A percentile compares a stretch with the other conserved stretches of the same genome.
phyloP scores from a whole-genome alignment of 2,888 invertebrate genomes.

The Lottia gigantea region DNA sequence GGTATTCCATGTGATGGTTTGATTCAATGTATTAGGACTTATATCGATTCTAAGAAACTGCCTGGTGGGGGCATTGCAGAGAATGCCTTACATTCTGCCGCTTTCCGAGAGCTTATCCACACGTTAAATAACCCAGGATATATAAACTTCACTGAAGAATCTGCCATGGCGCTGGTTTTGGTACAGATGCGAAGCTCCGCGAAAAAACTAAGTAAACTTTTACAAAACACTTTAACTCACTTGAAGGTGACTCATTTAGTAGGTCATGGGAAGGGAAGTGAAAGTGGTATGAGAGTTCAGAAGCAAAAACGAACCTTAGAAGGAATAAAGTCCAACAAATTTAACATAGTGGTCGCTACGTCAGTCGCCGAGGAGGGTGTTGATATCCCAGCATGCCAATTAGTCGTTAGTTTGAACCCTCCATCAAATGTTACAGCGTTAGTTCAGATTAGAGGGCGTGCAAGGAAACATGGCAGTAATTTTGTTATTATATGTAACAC shows the following conservation, averaged over 20 bases:
- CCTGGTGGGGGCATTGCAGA: slow-evolving; percentile 11
- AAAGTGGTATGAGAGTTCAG: slow-evolving; percentile 58
- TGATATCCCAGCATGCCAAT: slow-evolving; percentile 59
- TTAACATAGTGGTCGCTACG: slow-evolving; percentile 56
- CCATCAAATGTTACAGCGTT: slow-evolving; percentile 58
- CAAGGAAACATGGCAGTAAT: slow-evolving; percentile 53
- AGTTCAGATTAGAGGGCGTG: slow-evolving; percentile 63
- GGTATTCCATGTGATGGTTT: slow-evolving; percentile 13
- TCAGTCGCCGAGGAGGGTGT: slow-evolving; percentile 64
- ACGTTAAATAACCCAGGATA: slow-evolving; percentile 33
- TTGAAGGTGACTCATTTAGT: slow-evolving; percentile 43
- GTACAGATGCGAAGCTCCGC: slow-evolving; percentile 53
- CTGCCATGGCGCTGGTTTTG: slow-evolving; percentile 54
- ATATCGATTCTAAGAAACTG: too few relatives aligned
- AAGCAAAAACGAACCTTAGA: slow-evolving; percentile 52
- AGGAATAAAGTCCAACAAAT: slow-evolving; percentile 41
- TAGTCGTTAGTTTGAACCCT: slow-evolving; percentile 59
- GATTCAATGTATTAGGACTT: too few relatives aligned
- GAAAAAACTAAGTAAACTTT: slow-evolving; percentile 35
- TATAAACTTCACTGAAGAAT: slow-evolving; percentile 30
- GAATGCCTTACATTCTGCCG: slow-evolving; percentile 19
- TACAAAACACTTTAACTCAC: slow-evolving; percentile 31
- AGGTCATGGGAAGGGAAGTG: slow-evolving; percentile 55
- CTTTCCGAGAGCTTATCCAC: slow-evolving; percentile 33
- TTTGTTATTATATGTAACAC: slow-evolving; percentile 58